Conservation (phyloP, 1,140 invertebrate species). For the Caenorhabditis latens region DNA sequence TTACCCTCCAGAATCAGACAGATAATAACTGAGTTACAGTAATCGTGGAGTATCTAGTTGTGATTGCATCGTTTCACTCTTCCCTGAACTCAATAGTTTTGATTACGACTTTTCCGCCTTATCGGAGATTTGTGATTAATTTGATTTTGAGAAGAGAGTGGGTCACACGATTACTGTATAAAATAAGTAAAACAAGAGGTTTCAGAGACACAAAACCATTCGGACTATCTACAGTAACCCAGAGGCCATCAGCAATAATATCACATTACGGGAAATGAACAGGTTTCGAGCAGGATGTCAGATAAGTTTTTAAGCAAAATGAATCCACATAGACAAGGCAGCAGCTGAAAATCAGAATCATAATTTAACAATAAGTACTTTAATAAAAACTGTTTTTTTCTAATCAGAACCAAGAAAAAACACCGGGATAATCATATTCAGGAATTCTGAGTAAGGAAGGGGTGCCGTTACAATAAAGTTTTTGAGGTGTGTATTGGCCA, state of each 20-base stretch:
- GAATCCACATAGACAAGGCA: too few species aligned
- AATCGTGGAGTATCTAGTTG: not conserved
- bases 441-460: too few species aligned
- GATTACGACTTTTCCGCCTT: not conserved
- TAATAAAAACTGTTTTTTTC: too few species aligned
- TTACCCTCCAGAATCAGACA: not conserved
- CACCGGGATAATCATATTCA: too few species aligned
- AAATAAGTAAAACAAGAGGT: not conserved
- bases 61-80: not conserved
- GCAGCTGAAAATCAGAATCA: too few species aligned
- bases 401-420: too few species aligned
- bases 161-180: not conserved
- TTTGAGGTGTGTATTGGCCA: too few species aligned
- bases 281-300: too few species aligned
- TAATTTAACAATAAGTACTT: too few species aligned
- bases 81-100: not conserved
- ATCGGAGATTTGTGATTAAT: conserved; percentile 2
- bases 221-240: not conserved
- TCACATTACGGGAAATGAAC: too few species aligned
- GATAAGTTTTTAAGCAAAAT: too few species aligned
- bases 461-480: too few species aligned
- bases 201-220: not conserved
- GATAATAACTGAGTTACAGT: not conserved
- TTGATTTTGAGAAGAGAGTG: not conserved
- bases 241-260: not conserved